Conservation (phyloP, 2,797 vertebrate genomes). For the Centroberyx gerrardi region DNA sequence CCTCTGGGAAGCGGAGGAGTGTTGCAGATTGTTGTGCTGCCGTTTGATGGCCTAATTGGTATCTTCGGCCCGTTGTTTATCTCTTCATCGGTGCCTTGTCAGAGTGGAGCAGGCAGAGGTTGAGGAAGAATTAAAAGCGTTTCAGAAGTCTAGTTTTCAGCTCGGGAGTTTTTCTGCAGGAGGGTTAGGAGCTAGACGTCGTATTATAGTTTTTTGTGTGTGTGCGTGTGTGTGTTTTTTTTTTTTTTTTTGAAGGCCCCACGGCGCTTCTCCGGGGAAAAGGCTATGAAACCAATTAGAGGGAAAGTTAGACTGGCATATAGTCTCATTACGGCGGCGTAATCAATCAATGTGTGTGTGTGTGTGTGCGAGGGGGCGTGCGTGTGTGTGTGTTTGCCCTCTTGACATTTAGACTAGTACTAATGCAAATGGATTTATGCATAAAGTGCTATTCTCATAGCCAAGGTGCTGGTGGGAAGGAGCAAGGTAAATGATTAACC, state of each 20-base stretch:
- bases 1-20: constrained; percentile 65
- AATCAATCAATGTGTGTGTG: constrained; percentile 56
- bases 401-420: constrained; percentile 57
- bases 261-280: constrained; percentile 34
- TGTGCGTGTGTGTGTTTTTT: background rate
- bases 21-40: constrained; percentile 59
- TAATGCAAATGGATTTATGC: constrained; percentile 65
- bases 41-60: constrained; percentile 71
- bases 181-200: constrained; percentile 32
- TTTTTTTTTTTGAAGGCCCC: constrained; percentile 8
- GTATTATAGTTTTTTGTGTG: background rate
- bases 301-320: constrained; percentile 53
- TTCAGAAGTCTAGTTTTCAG: constrained; percentile 47
- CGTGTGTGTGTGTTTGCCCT: constrained; percentile 40
- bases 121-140: constrained; percentile 62
- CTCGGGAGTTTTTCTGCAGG: constrained; percentile 17
- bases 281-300: constrained; percentile 60
- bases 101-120: constrained; percentile 50
- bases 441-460: constrained; percentile 60
- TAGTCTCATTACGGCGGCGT: constrained; percentile 54
- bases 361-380: background rate
- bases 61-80: constrained; percentile 68
- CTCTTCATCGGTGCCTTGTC: constrained; percentile 55
- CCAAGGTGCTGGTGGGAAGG: constrained; percentile 48
- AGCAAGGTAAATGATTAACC: constrained; percentile 71